Evolutionary conservation across 2,888 invertebrate genomes (phyloP).

Genomic region (Metacarcinus magister): DNA sequence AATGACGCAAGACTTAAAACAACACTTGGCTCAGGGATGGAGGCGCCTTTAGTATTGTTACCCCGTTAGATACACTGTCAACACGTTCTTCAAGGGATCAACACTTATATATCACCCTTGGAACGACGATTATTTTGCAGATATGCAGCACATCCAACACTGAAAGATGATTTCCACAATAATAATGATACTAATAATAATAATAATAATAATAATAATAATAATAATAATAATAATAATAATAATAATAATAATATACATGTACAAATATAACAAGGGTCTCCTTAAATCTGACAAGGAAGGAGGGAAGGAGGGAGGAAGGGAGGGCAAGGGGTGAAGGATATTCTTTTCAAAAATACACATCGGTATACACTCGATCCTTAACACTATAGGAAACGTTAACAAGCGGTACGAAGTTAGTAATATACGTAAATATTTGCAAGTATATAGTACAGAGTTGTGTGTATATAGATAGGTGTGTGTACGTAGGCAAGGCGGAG

Average conservation of each 20-base stretch:
- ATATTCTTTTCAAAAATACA: background rate
- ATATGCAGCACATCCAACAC: constrained; percentile 21
- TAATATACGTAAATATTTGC: background rate
- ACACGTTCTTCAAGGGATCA: background rate
- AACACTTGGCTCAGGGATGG: constrained; percentile 31
- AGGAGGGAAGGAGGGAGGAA: constrained; percentile 41
- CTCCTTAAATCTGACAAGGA: background rate
- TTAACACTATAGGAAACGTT: background rate
- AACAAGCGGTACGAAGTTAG: background rate
- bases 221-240: background rate
- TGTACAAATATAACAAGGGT: background rate
- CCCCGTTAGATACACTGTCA: background rate
- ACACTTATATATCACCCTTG: background rate
- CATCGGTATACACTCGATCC: constrained; percentile 28
- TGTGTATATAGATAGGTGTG: background rate
- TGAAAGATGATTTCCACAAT: background rate
- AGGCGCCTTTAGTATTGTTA: background rate
- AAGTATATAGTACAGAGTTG: background rate
- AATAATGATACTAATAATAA: background rate
- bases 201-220: background rate
- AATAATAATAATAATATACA: background rate
- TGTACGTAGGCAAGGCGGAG: constrained; percentile 39
- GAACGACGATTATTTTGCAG: background rate
- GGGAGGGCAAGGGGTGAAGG: background rate
- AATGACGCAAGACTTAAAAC: constrained; percentile 1